Evolutionary conservation across 2,113 vertebrate species (phyloP).

Genomic region (Atlantisia rogersi): DNA sequence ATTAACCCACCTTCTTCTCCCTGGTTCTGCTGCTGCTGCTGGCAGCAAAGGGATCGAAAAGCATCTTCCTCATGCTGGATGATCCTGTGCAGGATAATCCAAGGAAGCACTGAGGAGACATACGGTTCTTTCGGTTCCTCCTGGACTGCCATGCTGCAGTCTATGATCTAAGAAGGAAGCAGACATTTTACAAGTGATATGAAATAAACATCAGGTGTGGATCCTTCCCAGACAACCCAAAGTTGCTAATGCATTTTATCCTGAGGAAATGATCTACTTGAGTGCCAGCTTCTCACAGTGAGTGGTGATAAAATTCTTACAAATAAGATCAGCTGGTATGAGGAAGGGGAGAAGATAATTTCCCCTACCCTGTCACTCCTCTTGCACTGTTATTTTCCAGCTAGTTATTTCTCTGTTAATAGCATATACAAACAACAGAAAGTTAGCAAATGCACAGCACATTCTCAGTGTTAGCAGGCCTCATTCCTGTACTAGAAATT

Average conservation of each 20-base stretch:
- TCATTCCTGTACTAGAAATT: not conserved
- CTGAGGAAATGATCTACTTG: not conserved
- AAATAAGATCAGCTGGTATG: not conserved
- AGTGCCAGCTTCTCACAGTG: not conserved
- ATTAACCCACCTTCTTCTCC: constrained; percentile 81
- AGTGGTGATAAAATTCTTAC: not conserved
- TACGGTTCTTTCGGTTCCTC: constrained; percentile 93
- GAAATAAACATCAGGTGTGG: not conserved
- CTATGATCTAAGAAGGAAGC: constrained; percentile 83
- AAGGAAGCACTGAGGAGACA: constrained; percentile 92
- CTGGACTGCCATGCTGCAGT: constrained; percentile 90
- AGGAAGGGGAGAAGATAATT: not conserved
- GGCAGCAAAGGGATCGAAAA: constrained; percentile 84
- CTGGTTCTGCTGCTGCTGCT: constrained; percentile 78
- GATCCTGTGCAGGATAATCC: constrained; percentile 91
- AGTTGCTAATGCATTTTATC: not conserved
- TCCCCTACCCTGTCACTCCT: not conserved
- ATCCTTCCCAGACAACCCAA: not conserved
- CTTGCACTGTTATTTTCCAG: not conserved
- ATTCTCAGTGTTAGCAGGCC: not conserved
- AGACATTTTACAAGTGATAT: not conserved
- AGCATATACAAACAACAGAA: not conserved
- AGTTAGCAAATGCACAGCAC: not conserved
- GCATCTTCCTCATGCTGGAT: constrained; percentile 93
- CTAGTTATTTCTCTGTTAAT: not conserved